Evolutionary conservation across 2,888 invertebrate genomes (phyloP), one percentile per base, ranked within the genome.

Genomic region (Pseudococcus jackbeardsleyi): DNA sequence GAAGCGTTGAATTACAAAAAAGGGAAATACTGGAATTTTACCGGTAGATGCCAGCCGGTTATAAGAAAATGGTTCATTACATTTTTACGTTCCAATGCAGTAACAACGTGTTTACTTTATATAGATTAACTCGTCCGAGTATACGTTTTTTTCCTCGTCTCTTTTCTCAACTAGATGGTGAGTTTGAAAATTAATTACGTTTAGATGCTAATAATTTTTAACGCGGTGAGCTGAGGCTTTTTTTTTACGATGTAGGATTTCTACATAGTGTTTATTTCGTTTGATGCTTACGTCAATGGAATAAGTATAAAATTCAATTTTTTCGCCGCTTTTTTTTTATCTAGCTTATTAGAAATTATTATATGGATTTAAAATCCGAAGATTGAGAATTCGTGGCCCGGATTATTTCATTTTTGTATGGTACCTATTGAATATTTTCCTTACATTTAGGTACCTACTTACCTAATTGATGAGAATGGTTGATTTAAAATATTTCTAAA

Each of bases 41-140:
- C 88, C 88, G 79, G 88, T 88, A 82, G 88, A 88, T 82, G 59
- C 88, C 79, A 72, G 88, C 79, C 82, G 88, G 68, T 82, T 54
- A 54, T 50, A 88, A 54, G 48, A 54, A 54, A 88, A 82, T 79
- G 85, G 59, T 88, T 88, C 88, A 88, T 88, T 88, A 59, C 88
- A 82, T 72, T 88, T 88, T 82, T 54, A 82, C 68, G 86, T 64
- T 54, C 85, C 64, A 59, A 68, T 68, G 64, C 86, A 68, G 86
- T 42, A 86, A 68, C 64, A 86, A 59, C 86, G 59, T 46, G 68
- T 39, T 86, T 39, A 39, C 59, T 39, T 59, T 64, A 85, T 15
- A 48, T 48, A 39, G 59, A 85, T 59, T 85, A 54, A 82, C 79
- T 82, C 46, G 79, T 82, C 26, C 79, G 26, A 33, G 48, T 82